Conservation (phyloP, 2,113 vertebrate genomes). For the Ceyx melanurus region DNA sequence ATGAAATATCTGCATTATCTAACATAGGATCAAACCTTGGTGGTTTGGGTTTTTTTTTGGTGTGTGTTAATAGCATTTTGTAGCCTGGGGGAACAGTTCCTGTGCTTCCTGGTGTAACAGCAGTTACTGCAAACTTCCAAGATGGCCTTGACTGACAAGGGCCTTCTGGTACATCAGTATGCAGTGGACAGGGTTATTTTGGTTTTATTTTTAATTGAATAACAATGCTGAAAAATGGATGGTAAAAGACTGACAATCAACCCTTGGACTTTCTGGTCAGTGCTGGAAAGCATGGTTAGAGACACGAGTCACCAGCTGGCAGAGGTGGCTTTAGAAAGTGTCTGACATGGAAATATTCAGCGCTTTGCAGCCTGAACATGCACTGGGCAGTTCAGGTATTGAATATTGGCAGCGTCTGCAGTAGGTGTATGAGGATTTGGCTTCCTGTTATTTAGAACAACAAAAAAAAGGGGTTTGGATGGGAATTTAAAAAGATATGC, state of each 20-base stretch:
- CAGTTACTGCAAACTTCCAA: background rate
- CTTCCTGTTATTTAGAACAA: background rate
- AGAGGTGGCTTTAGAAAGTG: background rate
- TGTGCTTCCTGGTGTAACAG: background rate
- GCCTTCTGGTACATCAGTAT: background rate
- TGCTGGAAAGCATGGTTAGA: background rate
- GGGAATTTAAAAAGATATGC: background rate
- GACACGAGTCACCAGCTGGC: background rate
- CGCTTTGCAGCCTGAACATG: background rate
- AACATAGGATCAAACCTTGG: background rate
- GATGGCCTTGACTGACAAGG: background rate
- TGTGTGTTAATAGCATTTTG: background rate
- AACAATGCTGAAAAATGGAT: background rate
- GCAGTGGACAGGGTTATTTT: background rate
- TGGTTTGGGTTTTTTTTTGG: background rate
- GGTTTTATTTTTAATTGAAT: background rate
- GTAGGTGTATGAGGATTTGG: background rate
- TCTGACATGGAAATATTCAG: background rate
- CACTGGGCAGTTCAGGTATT: background rate
- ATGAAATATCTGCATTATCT: background rate
- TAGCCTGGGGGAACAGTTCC: background rate
- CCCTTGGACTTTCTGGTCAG: background rate
- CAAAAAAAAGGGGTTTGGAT: background rate
- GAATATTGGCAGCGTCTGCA: background rate
- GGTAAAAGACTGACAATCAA: background rate